Evolutionary conservation across 2,113 vertebrate genomes (phyloP).

Genomic region (Octodon degus): DNA sequence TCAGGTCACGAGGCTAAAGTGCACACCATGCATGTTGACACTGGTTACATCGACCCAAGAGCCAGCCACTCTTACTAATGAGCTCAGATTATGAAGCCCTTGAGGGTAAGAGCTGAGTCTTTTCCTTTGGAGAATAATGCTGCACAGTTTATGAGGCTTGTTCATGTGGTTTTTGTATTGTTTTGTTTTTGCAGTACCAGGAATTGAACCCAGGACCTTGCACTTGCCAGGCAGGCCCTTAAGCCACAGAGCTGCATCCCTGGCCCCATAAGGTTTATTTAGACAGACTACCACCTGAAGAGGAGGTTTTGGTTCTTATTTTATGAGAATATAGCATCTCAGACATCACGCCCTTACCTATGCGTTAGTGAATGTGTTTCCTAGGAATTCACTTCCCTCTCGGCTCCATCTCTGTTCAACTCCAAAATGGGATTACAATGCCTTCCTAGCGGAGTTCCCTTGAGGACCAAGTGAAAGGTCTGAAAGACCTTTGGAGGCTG

Average conservation of each 20-base stretch:
- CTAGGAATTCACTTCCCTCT: not conserved
- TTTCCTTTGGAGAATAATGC: slow-evolving; percentile 19
- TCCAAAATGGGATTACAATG: not conserved
- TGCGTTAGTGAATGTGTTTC: slow-evolving; percentile 5
- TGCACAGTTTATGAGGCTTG: not conserved
- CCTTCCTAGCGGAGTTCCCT: not conserved
- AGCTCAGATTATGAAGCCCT: not conserved
- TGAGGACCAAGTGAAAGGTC: not conserved
- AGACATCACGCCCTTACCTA: not conserved
- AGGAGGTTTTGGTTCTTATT: not conserved
- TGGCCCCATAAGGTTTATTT: too few species aligned
- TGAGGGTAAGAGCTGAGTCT: not conserved
- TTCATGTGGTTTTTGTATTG: not conserved
- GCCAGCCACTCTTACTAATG: not conserved
- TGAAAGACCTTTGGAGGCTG: not conserved
- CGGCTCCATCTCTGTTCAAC: slow-evolving; percentile 15
- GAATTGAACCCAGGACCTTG: too few species aligned
- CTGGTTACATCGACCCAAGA: not conserved
- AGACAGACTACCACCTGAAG: not conserved
- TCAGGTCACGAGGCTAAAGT: not conserved
- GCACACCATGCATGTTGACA: not conserved
- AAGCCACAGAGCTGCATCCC: too few species aligned
- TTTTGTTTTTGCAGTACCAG: too few species aligned
- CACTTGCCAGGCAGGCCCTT: too few species aligned
- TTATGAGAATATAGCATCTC: not conserved